These are phyloP conservation scores for Glossosoma conforme DNA, from an alignment of 1,140 invertebrate species.

Conservation along the genomic window DNA sequence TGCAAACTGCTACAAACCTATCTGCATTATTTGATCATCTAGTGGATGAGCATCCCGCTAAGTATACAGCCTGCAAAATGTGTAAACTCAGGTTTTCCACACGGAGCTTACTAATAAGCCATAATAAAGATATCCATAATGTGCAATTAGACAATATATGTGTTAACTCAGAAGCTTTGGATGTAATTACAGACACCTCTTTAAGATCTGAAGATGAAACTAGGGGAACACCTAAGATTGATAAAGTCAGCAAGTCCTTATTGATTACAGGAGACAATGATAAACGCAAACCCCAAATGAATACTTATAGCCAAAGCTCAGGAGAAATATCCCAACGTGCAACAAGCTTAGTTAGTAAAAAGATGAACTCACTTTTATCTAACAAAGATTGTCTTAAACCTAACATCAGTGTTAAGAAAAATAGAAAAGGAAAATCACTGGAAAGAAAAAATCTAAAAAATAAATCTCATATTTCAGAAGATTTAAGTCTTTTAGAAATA, in stretches of 20 bases:
- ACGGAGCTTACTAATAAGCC: slow-evolving; percentile 32
- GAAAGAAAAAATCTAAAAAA: slow-evolving; percentile 3
- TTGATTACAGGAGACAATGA: too few species aligned
- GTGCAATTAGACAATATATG: background rate
- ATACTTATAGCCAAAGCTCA: too few species aligned
- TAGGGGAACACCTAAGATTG: too few species aligned
- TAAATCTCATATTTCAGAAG: background rate
- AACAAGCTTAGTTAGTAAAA: too few species aligned
- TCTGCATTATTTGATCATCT: slow-evolving; percentile 42
- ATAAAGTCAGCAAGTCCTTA: too few species aligned
- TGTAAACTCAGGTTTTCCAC: slow-evolving; percentile 40
- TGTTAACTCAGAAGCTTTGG: background rate
- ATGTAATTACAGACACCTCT: background rate
- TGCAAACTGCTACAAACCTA: slow-evolving; percentile 35
- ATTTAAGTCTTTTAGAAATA: too few species aligned
- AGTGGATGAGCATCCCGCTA: slow-evolving; percentile 37
- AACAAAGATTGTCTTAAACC: too few species aligned
- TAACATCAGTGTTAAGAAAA: too few species aligned
- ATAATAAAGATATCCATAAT: slow-evolving; percentile 34
- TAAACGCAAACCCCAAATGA: too few species aligned
- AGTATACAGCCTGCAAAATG: slow-evolving; percentile 42
- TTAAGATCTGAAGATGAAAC: too few species aligned
- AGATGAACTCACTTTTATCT: too few species aligned
- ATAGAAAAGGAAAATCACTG: slow-evolving; percentile 1
- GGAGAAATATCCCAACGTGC: too few species aligned